phyloP scores from a whole-genome alignment of 2,888 invertebrate genomes.

The Octodonta nipae region DNA sequence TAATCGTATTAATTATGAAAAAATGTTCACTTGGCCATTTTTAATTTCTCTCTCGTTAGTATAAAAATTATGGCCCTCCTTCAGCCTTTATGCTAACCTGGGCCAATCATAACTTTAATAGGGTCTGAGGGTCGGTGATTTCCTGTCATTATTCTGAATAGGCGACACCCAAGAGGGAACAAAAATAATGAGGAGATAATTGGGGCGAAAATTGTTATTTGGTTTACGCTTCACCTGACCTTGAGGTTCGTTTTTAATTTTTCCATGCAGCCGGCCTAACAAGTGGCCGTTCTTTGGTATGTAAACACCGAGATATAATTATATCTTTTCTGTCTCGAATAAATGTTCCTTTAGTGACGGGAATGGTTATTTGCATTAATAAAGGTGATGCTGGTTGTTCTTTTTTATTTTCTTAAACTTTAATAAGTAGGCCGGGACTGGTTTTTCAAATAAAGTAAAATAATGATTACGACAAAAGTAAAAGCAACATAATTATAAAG shows the following conservation, averaged over 20 bases:
- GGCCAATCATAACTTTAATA: slow-evolving; percentile 18
- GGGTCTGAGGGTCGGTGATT: slow-evolving; percentile 15
- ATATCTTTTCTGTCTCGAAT: not conserved
- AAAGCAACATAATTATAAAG: too few species aligned
- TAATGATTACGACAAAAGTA: too few species aligned
- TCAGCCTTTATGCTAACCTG: slow-evolving; percentile 12
- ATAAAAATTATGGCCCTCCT: slow-evolving; percentile 4
- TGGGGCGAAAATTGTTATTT: slow-evolving; percentile 22
- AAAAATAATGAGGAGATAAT: slow-evolving; percentile 28
- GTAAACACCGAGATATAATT: slow-evolving; percentile 1
- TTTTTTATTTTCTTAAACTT: not conserved
- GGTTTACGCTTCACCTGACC: slow-evolving; percentile 6
- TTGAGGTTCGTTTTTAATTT: not conserved
- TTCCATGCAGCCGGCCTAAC: not conserved
- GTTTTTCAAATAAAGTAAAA: too few species aligned
- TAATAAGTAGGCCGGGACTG: too few species aligned
- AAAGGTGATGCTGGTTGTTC: not conserved
- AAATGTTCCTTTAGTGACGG: too few species aligned
- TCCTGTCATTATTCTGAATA: slow-evolving; percentile 24
- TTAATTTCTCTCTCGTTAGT: slow-evolving; percentile 1
- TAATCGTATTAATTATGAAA: not conserved
- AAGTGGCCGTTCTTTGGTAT: not conserved
- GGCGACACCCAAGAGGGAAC: slow-evolving; percentile 24
- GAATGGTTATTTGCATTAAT: slow-evolving; percentile 2
- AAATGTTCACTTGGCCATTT: not conserved